Conservation (phyloP, 2,888 invertebrate species). For the Trachelus troglodyta region DNA sequence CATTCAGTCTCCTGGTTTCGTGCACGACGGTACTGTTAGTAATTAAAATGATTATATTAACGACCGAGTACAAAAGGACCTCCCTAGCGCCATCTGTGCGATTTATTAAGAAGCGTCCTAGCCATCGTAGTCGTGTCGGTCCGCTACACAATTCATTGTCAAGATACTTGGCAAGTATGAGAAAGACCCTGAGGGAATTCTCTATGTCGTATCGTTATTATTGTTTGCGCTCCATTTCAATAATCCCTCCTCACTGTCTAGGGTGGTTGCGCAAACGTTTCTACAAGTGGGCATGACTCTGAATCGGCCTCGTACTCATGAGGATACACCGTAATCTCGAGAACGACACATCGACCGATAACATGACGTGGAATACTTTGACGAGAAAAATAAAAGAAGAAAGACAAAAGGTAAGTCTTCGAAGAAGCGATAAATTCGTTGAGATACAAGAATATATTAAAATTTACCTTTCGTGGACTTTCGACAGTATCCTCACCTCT, state of each 20-base stretch:
- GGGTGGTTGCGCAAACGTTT: not conserved
- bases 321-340: not conserved
- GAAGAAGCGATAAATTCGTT: too few relatives aligned
- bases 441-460: not conserved
- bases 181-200: not conserved
- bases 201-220: slow-evolving; percentile 24
- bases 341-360: not conserved
- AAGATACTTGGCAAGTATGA: not conserved
- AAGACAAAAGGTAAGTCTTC: not conserved
- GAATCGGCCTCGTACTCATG: not conserved
- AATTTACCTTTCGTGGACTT: not conserved
- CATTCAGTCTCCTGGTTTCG: not conserved
- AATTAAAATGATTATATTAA: not conserved
- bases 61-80: not conserved
- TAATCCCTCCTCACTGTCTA: slow-evolving; percentile 20
- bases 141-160: not conserved
- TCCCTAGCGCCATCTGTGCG: not conserved
- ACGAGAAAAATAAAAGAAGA: not conserved
- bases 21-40: not conserved
- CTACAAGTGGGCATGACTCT: not conserved
- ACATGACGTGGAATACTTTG: not conserved
- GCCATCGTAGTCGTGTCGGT: not conserved
- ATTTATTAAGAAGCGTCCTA: not conserved
- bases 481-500: not conserved
- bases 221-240: slow-evolving; percentile 34